A percentile compares a stretch with the other conserved stretches of the same genome.
These are phyloP conservation scores for Hedya salicella DNA, from an alignment of 2,888 invertebrate genomes.

Conservation along the genomic window DNA sequence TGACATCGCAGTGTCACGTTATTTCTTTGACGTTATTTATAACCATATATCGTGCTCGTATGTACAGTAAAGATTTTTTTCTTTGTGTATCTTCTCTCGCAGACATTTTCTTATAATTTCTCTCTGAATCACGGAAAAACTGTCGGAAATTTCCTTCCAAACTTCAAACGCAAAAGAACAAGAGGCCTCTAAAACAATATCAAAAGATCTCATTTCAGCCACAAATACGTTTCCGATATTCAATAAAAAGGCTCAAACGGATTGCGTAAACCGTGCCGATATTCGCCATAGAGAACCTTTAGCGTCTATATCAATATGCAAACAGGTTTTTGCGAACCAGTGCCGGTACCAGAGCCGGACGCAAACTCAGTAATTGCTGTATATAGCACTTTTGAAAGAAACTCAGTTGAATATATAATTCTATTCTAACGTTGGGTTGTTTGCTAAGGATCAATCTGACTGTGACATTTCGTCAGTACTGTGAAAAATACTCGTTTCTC, in stretches of 20 bases:
- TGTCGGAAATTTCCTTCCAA: constrained; percentile 65
- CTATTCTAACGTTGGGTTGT: not conserved
- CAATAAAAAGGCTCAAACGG: constrained; percentile 76
- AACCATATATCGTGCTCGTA: constrained; percentile 6
- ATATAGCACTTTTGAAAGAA: not conserved
- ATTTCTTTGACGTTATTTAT: constrained; percentile 4
- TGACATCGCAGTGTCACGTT: constrained; percentile 40
- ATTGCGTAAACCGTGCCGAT: constrained; percentile 67
- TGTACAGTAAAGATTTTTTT: not conserved
- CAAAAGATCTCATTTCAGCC: constrained; percentile 72
- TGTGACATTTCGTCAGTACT: too few relatives aligned
- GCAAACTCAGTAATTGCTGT: constrained; percentile 54
- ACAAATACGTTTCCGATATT: constrained; percentile 78
- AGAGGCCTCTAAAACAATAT: constrained; percentile 71
- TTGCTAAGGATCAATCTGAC: too few relatives aligned
- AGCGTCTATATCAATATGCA: constrained; percentile 69
- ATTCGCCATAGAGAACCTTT: constrained; percentile 58
- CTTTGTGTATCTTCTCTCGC: too few relatives aligned
- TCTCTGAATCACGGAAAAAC: constrained; percentile 50
- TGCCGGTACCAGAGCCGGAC: constrained; percentile 55
- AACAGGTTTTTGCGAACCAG: constrained; percentile 59
- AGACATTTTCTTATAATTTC: constrained; percentile 26
- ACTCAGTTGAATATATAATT: not conserved
- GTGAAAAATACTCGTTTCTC: too few relatives aligned
- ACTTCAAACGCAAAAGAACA: constrained; percentile 66